Percentiles rank a stretch among this genome's conserved stretches.
phyloP scores from a whole-genome alignment of 2,113 vertebrate genomes.

The Chaetura pelagica region DNA sequence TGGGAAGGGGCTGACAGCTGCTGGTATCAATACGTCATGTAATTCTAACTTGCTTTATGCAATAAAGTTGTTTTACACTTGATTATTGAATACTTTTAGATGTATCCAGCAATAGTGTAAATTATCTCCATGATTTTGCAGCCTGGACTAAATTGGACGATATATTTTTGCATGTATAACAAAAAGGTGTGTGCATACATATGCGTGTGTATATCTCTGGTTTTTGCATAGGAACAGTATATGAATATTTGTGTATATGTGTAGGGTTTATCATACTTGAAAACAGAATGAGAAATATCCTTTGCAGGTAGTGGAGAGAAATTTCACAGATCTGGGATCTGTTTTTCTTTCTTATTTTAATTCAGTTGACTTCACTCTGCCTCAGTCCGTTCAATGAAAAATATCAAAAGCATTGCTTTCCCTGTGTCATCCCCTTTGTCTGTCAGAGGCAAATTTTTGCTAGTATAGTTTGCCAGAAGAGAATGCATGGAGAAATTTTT shows the following conservation, averaged over 20 bases:
- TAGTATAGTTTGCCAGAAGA: background rate
- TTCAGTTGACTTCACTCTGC: background rate
- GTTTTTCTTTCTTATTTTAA: background rate
- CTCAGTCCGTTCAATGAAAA: background rate
- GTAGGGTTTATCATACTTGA: background rate
- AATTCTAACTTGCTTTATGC: background rate
- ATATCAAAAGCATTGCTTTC: background rate
- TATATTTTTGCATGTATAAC: background rate
- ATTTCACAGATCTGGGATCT: background rate
- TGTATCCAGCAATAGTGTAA: background rate
- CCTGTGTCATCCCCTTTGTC: background rate
- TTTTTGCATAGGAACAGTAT: background rate
- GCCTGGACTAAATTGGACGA: background rate
- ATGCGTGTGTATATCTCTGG: background rate
- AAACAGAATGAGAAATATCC: background rate
- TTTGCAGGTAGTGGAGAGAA: background rate
- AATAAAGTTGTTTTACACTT: background rate
- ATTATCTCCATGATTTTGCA: background rate
- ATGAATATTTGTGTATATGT: background rate
- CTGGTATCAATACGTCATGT: background rate
- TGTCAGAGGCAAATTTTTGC: background rate
- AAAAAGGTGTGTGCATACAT: background rate
- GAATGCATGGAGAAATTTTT: constrained; percentile 14
- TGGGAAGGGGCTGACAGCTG: background rate
- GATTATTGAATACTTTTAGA: background rate